Conservation (phyloP, 1,140 invertebrate genomes). For the Penaeus chinensis region DNA sequence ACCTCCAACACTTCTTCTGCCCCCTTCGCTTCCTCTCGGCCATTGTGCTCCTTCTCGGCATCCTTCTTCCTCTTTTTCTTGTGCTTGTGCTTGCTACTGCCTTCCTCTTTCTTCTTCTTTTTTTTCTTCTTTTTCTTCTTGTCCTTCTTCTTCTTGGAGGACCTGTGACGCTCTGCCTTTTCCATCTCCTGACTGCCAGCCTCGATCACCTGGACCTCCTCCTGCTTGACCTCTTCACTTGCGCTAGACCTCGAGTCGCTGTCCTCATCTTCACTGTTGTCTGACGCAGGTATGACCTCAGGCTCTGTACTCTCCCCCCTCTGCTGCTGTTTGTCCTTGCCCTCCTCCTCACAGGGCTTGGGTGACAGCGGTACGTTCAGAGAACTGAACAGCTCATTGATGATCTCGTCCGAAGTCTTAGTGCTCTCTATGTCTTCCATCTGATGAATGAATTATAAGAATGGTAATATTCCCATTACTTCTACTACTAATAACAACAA, state of each 20-base stretch:
- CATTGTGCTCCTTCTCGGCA: conserved; percentile 9
- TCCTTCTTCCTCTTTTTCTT: conserved; percentile 32
- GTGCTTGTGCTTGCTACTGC: conserved; percentile 16
- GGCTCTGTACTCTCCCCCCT: neutral
- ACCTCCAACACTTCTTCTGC: neutral
- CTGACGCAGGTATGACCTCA: neutral
- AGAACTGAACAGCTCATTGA: conserved; percentile 52
- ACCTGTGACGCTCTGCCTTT: conserved; percentile 29
- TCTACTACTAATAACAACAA: too few relatives aligned
- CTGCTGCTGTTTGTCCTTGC: neutral
- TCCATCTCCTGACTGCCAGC: neutral
- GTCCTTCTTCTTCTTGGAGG: conserved; percentile 52
- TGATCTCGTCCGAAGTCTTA: conserved; percentile 55
- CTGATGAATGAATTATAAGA: neutral
- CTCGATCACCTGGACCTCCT: neutral
- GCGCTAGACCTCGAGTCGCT: conserved; percentile 47
- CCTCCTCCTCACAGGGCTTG: conserved; percentile 3
- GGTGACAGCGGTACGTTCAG: conserved; percentile 50
- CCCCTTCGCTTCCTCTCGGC: conserved; percentile 23
- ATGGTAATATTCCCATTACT: too few relatives aligned
- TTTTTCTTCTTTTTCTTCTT: conserved; percentile 52
- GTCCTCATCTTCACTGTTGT: conserved; percentile 42
- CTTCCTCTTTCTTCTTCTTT: conserved; percentile 5
- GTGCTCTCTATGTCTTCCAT: conserved; percentile 43
- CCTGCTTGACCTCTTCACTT: conserved; percentile 21